These are phyloP conservation scores for Sympetrum striolatum DNA, from an alignment of 2,888 invertebrate genomes.

Conservation along the genomic window DNA sequence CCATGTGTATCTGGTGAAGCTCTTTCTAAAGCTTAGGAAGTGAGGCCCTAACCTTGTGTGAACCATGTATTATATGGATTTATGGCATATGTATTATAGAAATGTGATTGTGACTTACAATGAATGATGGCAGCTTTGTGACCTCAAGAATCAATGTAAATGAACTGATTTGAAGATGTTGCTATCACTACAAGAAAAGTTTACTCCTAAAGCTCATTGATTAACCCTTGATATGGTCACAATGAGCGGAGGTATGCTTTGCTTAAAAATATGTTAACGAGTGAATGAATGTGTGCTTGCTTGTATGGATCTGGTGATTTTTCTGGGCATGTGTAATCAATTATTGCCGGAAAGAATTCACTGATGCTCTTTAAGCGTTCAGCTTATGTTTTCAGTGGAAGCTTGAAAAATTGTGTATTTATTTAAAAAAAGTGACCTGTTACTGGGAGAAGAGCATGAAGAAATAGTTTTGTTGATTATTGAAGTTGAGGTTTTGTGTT, in stretches of 20 bases:
- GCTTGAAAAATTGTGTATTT: constrained; percentile 10
- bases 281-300: constrained; percentile 22
- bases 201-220: background rate
- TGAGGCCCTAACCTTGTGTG: background rate
- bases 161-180: background rate
- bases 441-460: constrained; percentile 7
- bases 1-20: constrained; percentile 13
- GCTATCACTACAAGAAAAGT: background rate
- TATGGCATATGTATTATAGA: constrained; percentile 31
- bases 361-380: constrained; percentile 19
- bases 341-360: background rate
- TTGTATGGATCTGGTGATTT: constrained; percentile 21
- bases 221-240: background rate
- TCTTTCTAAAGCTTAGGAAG: background rate
- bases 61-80: background rate
- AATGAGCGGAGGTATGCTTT: background rate
- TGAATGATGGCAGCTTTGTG: constrained; percentile 9
- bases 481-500: constrained; percentile 19
- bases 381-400: constrained; percentile 7
- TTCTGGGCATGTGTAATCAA: background rate
- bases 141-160: background rate
- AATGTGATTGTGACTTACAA: constrained; percentile 5
- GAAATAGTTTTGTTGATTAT: constrained; percentile 29
- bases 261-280: constrained; percentile 8
- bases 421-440: background rate